Conservation (phyloP, 1,140 invertebrate species). For the Hermatobates lingyangjiaoensis region DNA sequence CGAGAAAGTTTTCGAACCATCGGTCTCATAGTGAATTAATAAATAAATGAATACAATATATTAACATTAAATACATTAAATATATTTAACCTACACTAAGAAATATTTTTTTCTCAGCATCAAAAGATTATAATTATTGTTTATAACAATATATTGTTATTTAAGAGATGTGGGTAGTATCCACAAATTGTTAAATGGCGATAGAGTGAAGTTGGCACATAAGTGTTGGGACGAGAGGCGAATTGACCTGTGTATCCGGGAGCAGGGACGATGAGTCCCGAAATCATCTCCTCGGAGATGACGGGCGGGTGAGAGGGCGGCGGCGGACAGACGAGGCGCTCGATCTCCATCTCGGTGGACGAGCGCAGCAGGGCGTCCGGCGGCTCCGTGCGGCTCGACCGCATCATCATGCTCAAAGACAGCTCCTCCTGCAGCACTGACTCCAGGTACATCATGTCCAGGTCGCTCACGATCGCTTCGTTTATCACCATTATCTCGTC, state of each 20-base stretch:
- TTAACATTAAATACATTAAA: too few species aligned
- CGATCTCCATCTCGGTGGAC: conserved; percentile 80
- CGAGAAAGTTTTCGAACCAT: too few species aligned
- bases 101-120: too few species aligned
- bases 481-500: conserved; percentile 99
- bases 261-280: conserved; percentile 83
- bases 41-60: too few species aligned
- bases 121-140: too few species aligned
- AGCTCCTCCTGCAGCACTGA: conserved; percentile 86
- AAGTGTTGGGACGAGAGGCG: too few species aligned
- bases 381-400: conserved; percentile 84
- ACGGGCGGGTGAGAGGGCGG: conserved; percentile 79
- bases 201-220: too few species aligned
- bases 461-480: conserved; percentile 86
- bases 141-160: too few species aligned
- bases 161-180: too few species aligned
- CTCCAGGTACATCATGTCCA: conserved; percentile 99
- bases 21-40: too few species aligned
- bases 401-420: conserved; percentile 92
- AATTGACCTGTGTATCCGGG: conserved; percentile 85
- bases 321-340: conserved; percentile 85
- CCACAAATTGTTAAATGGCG: too few species aligned
- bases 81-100: too few species aligned
- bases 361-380: conserved; percentile 64
- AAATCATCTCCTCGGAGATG: conserved; percentile 90